A percentile compares a stretch with the other conserved stretches of the same genome.
Evolutionary conservation across 2,888 invertebrate species (phyloP).

Genomic region (Ceraclea dissimilis): DNA sequence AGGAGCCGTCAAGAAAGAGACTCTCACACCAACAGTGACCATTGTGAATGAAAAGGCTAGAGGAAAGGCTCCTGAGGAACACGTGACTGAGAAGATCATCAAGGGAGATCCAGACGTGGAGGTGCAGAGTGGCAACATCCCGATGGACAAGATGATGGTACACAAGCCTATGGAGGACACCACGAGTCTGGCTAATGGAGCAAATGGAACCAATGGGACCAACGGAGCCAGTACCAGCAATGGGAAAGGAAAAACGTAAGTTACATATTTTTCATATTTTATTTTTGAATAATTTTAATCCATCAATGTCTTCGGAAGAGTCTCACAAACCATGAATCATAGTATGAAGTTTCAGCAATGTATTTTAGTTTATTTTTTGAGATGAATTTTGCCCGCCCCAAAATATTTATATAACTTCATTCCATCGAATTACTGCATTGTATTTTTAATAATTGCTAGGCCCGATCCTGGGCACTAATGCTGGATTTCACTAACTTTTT

Average conservation of each 20-base stretch:
- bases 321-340: too few species aligned
- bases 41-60: conserved; percentile 16
- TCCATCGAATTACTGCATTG: too few species aligned
- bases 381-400: too few species aligned
- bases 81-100: conserved; percentile 39
- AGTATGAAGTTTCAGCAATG: too few species aligned
- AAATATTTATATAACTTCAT: too few species aligned
- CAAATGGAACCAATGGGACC: conserved; percentile 17
- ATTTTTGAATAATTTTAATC: background rate
- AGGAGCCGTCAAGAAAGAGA: conserved; percentile 19
- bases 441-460: too few species aligned
- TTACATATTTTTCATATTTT: background rate
- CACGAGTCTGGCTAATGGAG: conserved; percentile 19
- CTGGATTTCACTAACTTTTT: too few species aligned
- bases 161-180: conserved; percentile 30
- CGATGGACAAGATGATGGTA: conserved; percentile 32
- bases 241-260: conserved; percentile 8
- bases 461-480: too few species aligned
- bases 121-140: conserved; percentile 51
- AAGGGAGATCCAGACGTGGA: conserved; percentile 54
- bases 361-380: too few species aligned
- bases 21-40: conserved; percentile 21
- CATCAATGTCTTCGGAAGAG: too few species aligned
- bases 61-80: conserved; percentile 15
- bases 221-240: conserved; percentile 21